A percentile compares a stretch with the other conserved stretches of the same genome.
Conservation (phyloP, 2,797 vertebrate species). For the Amblyopsis hoosieri region DNA sequence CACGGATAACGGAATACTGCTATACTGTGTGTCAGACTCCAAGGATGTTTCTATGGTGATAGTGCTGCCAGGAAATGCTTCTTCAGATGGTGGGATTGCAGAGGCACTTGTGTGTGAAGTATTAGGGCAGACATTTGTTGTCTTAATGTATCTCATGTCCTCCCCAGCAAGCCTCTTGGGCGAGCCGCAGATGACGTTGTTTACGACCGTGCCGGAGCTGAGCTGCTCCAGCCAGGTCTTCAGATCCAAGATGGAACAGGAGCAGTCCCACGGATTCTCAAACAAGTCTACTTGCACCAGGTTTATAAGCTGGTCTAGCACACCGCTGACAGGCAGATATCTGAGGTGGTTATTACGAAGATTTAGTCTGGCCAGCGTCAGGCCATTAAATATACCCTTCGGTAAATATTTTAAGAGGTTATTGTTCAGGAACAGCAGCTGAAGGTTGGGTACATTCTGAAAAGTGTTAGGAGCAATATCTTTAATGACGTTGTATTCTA, state of each 20-base stretch:
- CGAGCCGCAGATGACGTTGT: constrained; percentile 92
- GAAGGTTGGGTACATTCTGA: constrained; percentile 88
- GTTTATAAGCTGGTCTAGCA: constrained; percentile 88
- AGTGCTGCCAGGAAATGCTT: constrained; percentile 82
- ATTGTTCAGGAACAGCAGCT: constrained; percentile 96
- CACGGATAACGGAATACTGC: constrained; percentile 90
- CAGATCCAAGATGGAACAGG: constrained; percentile 89
- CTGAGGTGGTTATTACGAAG: constrained; percentile 92
- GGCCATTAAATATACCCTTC: constrained; percentile 84
- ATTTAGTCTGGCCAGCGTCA: constrained; percentile 90
- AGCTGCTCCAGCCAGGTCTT: constrained; percentile 95
- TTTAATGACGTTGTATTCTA: constrained; percentile 94
- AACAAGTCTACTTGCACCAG: constrained; percentile 96
- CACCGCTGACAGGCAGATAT: constrained; percentile 86
- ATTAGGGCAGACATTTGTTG: constrained; percentile 89
- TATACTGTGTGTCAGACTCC: constrained; percentile 77
- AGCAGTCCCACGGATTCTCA: constrained; percentile 99
- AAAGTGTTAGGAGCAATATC: constrained; percentile 89
- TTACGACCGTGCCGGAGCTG: constrained; percentile 89
- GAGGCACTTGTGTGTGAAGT: constrained; percentile 85
- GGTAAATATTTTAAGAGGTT: constrained; percentile 92
- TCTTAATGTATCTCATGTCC: constrained; percentile 88
- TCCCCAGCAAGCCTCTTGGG: constrained; percentile 90
- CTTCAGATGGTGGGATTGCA: constrained; percentile 85
- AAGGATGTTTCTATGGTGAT: constrained; percentile 84